Evolutionary conservation across 2,113 vertebrate genomes (phyloP).

Genomic region (Rhineura floridana): DNA sequence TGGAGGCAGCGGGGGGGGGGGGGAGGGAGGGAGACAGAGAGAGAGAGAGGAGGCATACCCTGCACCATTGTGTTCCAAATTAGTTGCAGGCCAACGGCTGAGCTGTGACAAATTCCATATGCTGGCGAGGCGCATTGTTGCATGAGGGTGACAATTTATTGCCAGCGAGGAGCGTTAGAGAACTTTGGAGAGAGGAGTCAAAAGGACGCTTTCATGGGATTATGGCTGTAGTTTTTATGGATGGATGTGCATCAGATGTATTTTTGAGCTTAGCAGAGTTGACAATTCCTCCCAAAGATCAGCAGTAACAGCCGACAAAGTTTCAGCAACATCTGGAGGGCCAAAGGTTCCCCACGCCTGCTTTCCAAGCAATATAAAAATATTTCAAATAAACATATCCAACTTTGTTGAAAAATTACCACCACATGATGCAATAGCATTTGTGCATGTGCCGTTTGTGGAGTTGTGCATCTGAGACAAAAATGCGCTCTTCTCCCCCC

Average conservation of each 20-base stretch:
- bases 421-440: too few species aligned
- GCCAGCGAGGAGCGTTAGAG: not conserved
- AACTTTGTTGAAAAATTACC: too few species aligned
- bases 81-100: slow-evolving; percentile 1
- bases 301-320: too few species aligned
- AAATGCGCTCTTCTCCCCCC: too few species aligned
- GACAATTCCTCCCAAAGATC: too few species aligned
- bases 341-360: too few species aligned
- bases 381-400: too few species aligned
- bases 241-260: not conserved
- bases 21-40: too few species aligned
- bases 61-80: not conserved
- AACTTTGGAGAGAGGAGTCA: not conserved
- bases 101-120: slow-evolving; percentile 1
- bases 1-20: not conserved
- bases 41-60: not conserved
- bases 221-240: not conserved
- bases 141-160: not conserved
- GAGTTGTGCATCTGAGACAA: too few species aligned
- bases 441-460: too few species aligned
- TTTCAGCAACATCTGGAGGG: too few species aligned
- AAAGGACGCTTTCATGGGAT: not conserved
- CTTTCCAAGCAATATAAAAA: too few species aligned
- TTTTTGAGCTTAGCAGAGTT: not conserved
- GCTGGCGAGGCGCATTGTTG: not conserved